Base-by-base conservation (phyloP, 2,113 vertebrate genomes). In the Acrocephalus arundinaceus region DNA sequence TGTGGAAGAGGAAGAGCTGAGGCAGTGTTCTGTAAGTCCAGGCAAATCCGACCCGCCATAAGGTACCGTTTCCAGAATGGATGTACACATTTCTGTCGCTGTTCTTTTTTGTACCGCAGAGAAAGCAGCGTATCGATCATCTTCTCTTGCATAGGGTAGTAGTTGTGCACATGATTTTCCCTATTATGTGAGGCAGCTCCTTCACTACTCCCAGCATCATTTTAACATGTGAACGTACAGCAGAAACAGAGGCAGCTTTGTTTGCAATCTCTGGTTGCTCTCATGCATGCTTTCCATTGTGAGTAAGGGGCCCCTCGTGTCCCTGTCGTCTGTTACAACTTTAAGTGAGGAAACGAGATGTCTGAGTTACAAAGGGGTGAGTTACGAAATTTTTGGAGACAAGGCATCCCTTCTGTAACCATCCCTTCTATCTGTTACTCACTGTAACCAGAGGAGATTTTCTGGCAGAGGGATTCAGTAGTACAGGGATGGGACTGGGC, bases 231-330 rank as follows among this genome's bases (percentile, higher is more conserved):
- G 66, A 79, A 59, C 2, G 1, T 24, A 39, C 21, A 37, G 52
- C 13, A 10, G 80, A 66, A 84, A 85, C 80, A 90, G 77, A 61
- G 33, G 83, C 72, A 45, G 84, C 78, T 90, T 94, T 93, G 80
- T 89, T 46, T 76, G 66, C 54, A 1, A 5, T 54, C 52, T 57
- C 3, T 27, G 30, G 20, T 82, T 19, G 0, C 68, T 87, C 68
- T 85, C 4, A 14, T 92, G 73, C 52, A 0, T 65, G 61, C 25
- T 84, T 84, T 68, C 85, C 13, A 1, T 62, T 15, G 35, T 45
- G 77, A 93, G 17, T 79, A 83, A 41, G 20, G 6, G 80, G 48
- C 77, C 84, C 41, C 51, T 71, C 15, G 0, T 30, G 5, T 87
- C 45, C 11, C 73, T 74, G 67, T 70, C 18, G 11, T 73, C 68